These are phyloP conservation scores for Galagoides demidoff DNA, from an alignment of 2,797 vertebrate genomes.

Conservation along the genomic window DNA sequence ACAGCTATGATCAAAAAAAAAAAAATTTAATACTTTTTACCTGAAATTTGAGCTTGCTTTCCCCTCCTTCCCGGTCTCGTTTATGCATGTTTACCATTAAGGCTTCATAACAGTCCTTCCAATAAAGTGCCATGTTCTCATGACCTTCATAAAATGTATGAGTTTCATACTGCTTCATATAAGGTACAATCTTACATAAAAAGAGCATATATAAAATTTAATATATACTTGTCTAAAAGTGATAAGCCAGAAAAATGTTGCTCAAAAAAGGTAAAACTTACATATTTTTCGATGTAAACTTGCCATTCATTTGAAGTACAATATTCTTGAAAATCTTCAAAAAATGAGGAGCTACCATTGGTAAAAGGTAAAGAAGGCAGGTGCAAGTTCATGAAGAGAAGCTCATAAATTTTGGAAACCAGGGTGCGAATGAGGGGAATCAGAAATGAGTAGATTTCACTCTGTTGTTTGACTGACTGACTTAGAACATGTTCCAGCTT, in stretches of 20 bases:
- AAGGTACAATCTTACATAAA: slow-evolving; percentile 94
- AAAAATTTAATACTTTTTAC: slow-evolving; percentile 84
- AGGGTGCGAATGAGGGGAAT: slow-evolving; percentile 96
- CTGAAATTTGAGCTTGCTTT: slow-evolving; percentile 99
- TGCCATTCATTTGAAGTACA: slow-evolving; percentile 96
- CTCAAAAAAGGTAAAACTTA: slow-evolving; percentile 84
- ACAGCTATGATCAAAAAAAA: background rate
- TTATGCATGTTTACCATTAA: slow-evolving; percentile 97
- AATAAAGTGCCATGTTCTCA: slow-evolving; percentile 95
- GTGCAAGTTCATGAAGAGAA: slow-evolving; percentile 98
- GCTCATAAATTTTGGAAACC: slow-evolving; percentile 95
- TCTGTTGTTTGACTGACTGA: slow-evolving; percentile 92
- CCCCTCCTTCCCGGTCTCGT: slow-evolving; percentile 95
- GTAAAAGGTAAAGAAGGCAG: slow-evolving; percentile 95
- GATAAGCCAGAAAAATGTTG: background rate
- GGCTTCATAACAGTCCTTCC: slow-evolving; percentile 97
- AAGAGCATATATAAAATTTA: slow-evolving; percentile 53
- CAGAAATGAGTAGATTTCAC: slow-evolving; percentile 94
- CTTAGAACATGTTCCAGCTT: slow-evolving; percentile 95
- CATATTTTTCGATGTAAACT: slow-evolving; percentile 98
- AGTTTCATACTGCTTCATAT: slow-evolving; percentile 98
- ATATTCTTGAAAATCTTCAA: slow-evolving; percentile 98
- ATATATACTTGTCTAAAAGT: slow-evolving; percentile 17
- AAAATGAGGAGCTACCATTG: slow-evolving; percentile 97
- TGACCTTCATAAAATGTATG: slow-evolving; percentile 94